Evolutionary conservation across 2,888 invertebrate species (phyloP).

Genomic region (Drosophila mettleri): DNA sequence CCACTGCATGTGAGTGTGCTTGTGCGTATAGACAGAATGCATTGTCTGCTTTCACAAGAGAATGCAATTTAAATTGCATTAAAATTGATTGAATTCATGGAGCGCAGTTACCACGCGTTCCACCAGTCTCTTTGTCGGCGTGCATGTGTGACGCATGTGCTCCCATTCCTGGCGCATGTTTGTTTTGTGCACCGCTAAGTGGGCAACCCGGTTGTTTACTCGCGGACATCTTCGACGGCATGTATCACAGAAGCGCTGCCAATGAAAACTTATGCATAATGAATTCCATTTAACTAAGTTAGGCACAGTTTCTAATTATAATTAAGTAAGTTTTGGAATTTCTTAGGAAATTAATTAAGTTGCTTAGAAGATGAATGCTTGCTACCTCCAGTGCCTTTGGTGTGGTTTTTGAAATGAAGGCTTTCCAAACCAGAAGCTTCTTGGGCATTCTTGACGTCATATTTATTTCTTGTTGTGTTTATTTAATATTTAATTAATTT

Average conservation of each 20-base stretch:
- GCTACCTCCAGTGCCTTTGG: not conserved
- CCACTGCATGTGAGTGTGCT: constrained; percentile 15
- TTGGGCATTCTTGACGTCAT: too few species aligned
- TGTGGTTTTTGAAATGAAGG: too few species aligned
- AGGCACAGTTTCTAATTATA: not conserved
- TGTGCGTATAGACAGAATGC: constrained; percentile 41
- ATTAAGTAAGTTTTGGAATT: not conserved
- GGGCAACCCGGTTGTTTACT: constrained; percentile 47
- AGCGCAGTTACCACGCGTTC: constrained; percentile 44
- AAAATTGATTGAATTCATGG: constrained; percentile 83
- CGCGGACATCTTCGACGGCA: constrained; percentile 38
- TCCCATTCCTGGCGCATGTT: constrained; percentile 29
- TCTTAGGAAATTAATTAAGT: not conserved
- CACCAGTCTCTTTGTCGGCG: constrained; percentile 29
- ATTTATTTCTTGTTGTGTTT: too few species aligned
- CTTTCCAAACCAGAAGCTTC: too few species aligned
- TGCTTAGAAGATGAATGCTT: not conserved
- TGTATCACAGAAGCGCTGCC: constrained; percentile 9
- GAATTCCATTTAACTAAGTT: constrained; percentile 6
- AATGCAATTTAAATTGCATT: constrained; percentile 83
- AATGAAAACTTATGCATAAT: not conserved
- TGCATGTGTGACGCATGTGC: constrained; percentile 6
- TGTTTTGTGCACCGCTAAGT: constrained; percentile 62
- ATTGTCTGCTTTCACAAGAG: constrained; percentile 77
- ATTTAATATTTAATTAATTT: too few species aligned